These are phyloP conservation scores for Urechis unicinctus DNA, from an alignment of 2,888 invertebrate genomes.

Conservation along the genomic window DNA sequence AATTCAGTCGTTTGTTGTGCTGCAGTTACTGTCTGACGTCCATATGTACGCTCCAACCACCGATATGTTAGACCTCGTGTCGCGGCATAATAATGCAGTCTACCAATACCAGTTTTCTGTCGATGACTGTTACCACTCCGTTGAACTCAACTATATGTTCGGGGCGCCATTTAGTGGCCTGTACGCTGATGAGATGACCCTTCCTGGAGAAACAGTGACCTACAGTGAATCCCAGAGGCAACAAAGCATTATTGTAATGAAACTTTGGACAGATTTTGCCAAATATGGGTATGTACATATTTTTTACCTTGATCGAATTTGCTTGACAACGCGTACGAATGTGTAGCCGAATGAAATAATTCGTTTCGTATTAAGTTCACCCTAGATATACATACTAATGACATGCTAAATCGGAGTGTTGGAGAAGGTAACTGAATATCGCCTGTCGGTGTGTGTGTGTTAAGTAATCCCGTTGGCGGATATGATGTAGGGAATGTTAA, in stretches of 20 bases:
- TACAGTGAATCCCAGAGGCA: constrained; percentile 11
- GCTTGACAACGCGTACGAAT: no score
- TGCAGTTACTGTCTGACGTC: constrained; percentile 22
- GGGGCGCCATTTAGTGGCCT: constrained; percentile 23
- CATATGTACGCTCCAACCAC: constrained; percentile 22
- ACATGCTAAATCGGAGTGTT: no score
- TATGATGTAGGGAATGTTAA: neutral
- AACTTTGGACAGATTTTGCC: constrained; percentile 22
- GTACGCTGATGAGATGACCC: constrained; percentile 19
- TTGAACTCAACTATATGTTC: constrained; percentile 23
- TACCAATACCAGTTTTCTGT: constrained; percentile 20
- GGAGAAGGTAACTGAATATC: no score
- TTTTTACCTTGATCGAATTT: no score
- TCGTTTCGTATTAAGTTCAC: neutral
- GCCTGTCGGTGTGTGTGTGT: no score
- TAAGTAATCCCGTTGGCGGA: no score
- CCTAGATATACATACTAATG: neutral
- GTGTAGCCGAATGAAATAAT: no score
- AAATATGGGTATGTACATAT: constrained; percentile 14
- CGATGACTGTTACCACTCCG: constrained; percentile 19
- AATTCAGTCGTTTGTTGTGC: no score
- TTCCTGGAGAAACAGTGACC: neutral
- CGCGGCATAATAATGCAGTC: constrained; percentile 8
- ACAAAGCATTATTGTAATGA: constrained; percentile 16
- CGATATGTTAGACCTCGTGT: constrained; percentile 13